Evolutionary conservation across 2,888 invertebrate genomes (phyloP).

Genomic region (Lycocerus yunnanus): DNA sequence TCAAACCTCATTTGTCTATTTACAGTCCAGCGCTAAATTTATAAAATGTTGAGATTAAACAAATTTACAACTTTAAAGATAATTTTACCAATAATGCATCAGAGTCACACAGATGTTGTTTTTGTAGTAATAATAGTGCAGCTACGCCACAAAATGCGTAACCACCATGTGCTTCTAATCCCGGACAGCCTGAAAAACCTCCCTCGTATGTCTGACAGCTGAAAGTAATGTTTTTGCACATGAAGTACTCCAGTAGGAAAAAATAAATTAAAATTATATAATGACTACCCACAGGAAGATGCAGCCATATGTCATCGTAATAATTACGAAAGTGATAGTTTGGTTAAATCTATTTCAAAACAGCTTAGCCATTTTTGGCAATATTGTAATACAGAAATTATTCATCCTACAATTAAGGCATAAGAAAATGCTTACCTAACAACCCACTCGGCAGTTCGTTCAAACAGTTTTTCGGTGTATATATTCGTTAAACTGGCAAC

Average conservation of each 20-base stretch:
- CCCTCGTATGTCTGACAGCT: slow-evolving; percentile 99
- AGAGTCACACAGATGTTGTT: slow-evolving; percentile 74
- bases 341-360: too few species aligned
- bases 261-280: too few species aligned
- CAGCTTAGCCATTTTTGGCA: too few species aligned
- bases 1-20: slow-evolving; percentile 92
- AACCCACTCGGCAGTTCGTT: slow-evolving; percentile 91
- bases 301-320: too few species aligned
- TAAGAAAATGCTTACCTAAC: slow-evolving; percentile 58
- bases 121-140: slow-evolving; percentile 80
- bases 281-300: too few species aligned
- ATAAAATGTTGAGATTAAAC: slow-evolving; percentile 19
- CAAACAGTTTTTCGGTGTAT: slow-evolving; percentile 76
- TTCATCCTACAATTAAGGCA: slow-evolving; percentile 5
- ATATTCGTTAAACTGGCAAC: slow-evolving; percentile 87
- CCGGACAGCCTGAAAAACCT: slow-evolving; percentile 93
- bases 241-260: too few species aligned
- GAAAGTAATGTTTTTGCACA: too few species aligned
- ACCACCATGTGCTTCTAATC: slow-evolving; percentile 99
- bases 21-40: slow-evolving; percentile 77
- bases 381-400: too few species aligned
- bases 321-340: too few species aligned
- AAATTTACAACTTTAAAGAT: background rate
- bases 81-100: slow-evolving; percentile 68
- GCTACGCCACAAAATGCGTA: slow-evolving; percentile 98